Evolutionary conservation across 2,888 invertebrate species (phyloP), one percentile per base, ranked within the genome.

Genomic region (Leucoptera coffeella): DNA sequence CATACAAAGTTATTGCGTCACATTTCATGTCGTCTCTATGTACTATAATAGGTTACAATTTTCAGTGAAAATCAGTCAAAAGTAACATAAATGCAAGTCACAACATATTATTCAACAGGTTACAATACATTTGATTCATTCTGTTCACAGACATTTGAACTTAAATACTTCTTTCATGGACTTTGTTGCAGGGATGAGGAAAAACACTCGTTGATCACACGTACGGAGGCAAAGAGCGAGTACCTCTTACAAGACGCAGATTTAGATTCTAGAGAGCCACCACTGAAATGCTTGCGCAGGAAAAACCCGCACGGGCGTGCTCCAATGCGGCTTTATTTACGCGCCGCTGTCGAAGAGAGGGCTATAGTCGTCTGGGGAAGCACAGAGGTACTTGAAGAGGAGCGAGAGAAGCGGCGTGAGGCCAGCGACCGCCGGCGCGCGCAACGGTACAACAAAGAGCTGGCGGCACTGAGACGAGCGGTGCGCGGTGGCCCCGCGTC

Each of bases 301-400:
- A 92, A 92, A 59, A 97, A 97, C 96, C 57, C 87, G 93, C 56
- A 69, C 78, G 17, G 74, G 80, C 35, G n/a, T n/a, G 92, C 90
- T 85, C 91, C 93, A 23, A 97, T 97, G 97, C 95, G 95, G 45
- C 74, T 99, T 9, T 99, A 92, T 69, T 65, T 97, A 35, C 81
- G 85, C 48, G 58, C 80, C 37, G 94, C 95, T 47, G 82, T 91
- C 45, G 81, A 82, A 50, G 69, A 77, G 50, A 74, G 93, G 41
- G 91, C 93, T 12, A 50, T 85, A 17, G 79, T 82, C 42, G 85
- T 95, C 23, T 94, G 94, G 90, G 93, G 85, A 9, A 75, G 76
- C 24, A 80, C 82, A 45, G 89, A 85, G 36, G 75, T 74, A 32
- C 58, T 95, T 22, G 35, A 27, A 29, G 40, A 3, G 29, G 55